Conservation (phyloP, 1,140 invertebrate genomes). For the Leptonema lineaticorne region DNA sequence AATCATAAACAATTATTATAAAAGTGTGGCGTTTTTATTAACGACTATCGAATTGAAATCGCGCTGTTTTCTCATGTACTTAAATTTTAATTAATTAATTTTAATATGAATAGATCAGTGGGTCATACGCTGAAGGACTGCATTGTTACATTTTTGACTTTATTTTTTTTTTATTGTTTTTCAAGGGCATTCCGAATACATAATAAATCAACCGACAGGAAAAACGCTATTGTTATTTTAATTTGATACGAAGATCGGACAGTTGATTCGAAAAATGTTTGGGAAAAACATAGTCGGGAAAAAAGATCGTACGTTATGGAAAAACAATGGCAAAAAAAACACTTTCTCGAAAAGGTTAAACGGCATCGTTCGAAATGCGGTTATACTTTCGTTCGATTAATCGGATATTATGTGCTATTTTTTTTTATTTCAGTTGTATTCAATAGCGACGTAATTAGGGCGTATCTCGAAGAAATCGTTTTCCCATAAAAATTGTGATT, state of each 20-base stretch:
- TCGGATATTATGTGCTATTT: too few species aligned
- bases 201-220: neutral
- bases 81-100: too few species aligned
- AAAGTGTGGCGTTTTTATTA: too few species aligned
- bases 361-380: neutral
- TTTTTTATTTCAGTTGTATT: neutral
- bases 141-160: neutral
- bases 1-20: too few species aligned
- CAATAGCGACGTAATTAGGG: neutral
- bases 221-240: neutral
- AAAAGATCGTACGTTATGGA: too few species aligned
- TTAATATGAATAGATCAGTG: neutral
- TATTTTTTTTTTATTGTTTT: neutral
- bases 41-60: too few species aligned
- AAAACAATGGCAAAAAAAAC: slow-evolving; percentile 7
- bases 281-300: neutral
- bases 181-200: slow-evolving; percentile 15
- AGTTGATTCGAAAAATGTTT: slow-evolving; percentile 4
- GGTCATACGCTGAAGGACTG: neutral
- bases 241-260: neutral
- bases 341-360: slow-evolving; percentile 16
- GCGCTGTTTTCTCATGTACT: too few species aligned
- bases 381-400: neutral
- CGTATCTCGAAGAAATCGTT: neutral
- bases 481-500: too few species aligned